These are phyloP conservation scores for Lepeophtheirus nordmannii DNA, from an alignment of 2,888 invertebrate genomes.

Conservation along the genomic window DNA sequence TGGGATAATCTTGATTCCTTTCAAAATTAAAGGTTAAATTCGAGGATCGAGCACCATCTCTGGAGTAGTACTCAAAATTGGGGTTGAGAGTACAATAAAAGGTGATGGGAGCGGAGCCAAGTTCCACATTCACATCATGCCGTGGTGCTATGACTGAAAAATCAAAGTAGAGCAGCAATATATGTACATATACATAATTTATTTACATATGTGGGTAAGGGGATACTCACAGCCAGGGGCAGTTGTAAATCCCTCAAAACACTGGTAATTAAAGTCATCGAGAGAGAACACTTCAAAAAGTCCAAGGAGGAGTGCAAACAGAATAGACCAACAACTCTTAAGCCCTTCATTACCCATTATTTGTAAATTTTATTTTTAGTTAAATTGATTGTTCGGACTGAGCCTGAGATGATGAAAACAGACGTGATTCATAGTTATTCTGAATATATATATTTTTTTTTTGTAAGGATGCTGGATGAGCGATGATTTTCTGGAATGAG, in stretches of 20 bases:
- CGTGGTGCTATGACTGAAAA: conserved; percentile 7
- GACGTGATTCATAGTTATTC: too few relatives aligned
- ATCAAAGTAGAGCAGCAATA: background rate
- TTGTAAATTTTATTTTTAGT: too few relatives aligned
- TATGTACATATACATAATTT: background rate
- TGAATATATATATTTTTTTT: too few relatives aligned
- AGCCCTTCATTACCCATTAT: too few relatives aligned
- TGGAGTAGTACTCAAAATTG: conserved; percentile 7
- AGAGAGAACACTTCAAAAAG: too few relatives aligned
- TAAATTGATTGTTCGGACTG: too few relatives aligned
- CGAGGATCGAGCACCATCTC: background rate
- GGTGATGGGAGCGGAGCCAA: background rate
- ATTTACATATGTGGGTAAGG: too few relatives aligned
- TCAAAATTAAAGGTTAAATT: background rate
- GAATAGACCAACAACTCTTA: too few relatives aligned
- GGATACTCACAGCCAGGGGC: background rate
- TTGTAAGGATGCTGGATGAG: too few relatives aligned
- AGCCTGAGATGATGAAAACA: too few relatives aligned
- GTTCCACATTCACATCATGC: background rate
- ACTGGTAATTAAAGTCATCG: background rate
- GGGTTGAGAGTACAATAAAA: conserved; percentile 18
- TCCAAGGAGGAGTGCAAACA: too few relatives aligned
- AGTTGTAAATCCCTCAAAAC: background rate
- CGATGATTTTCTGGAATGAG: too few relatives aligned
- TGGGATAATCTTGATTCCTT: background rate